Evolutionary conservation across 2,113 vertebrate genomes (phyloP), one percentile per base, ranked within the genome.

Genomic region (Heptranchias perlo): DNA sequence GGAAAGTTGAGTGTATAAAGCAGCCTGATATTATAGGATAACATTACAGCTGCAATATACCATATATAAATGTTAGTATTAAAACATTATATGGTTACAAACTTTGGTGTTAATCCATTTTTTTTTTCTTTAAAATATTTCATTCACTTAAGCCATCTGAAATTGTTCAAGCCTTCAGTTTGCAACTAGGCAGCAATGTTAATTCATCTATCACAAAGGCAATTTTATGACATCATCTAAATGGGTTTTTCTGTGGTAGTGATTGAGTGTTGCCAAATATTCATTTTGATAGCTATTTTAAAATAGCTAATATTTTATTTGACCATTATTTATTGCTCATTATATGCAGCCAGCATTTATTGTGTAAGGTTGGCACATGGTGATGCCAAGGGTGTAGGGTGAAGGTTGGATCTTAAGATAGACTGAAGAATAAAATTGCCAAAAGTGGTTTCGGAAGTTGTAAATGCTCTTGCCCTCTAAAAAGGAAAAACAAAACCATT

Each of bases 371-470:
- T n/a, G 31, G 97, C 97, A 96, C 98, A 99, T 1, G 98, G 99
- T 49, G 99, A 98, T 69, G 97, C 98, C 39, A 99, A 96, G 1
- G 99, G 98, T 58, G 98, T 99, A 96, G 98, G 98, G 78, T 98
- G 98, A 96, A 98, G 97, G 96, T 98, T 99, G 97, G 98, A 99
- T 96, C 98, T 98, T 92, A 99, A 97, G 97, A 99, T 99, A 96
- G 99, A 99, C 82, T 98, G 98, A 96, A 99, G 99, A 52, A 98
- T 99, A 97, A 99, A 99, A 3, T 97, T 98, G 31, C 98, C 97
- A 97, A 98, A 99, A 96, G 97, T 98, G 0, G 98, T 96, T 39
- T 98, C 97, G 67, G 98, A 97, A 28, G 98, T 98, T 96, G 98
- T 97, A 69, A 99, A 96, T 82, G 98, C 98, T 96, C 99, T 98